Evolutionary conservation across 30 jellyfish, hydroid and myxozoan genomes (phyloP).

Genomic region (Aurelia coerulea): DNA sequence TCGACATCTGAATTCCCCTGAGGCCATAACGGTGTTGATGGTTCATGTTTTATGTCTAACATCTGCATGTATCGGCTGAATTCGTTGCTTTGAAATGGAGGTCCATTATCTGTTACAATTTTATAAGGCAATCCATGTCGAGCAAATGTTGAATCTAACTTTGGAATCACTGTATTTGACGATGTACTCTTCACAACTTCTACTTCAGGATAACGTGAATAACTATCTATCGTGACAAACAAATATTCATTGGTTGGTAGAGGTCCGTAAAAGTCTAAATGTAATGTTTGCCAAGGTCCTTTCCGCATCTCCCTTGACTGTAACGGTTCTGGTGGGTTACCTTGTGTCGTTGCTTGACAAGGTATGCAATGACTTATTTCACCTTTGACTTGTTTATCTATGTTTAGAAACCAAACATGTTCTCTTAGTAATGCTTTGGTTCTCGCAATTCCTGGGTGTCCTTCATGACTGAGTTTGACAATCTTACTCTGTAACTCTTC

Average conservation of each 20-base stretch:
- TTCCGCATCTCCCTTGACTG: conserved; percentile 1
- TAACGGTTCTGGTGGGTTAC: conserved; percentile 44
- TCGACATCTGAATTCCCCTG: conserved; percentile 35
- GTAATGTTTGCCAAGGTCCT: conserved; percentile 42
- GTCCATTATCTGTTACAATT: conserved; percentile 54
- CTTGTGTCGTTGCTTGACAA: conserved; percentile 49
- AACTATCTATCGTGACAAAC: conserved; percentile 25
- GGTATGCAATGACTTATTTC: conserved; percentile 31
- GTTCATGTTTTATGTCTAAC: conserved; percentile 14
- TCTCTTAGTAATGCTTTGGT: conserved; percentile 35
- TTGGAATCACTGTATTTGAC: conserved; percentile 36
- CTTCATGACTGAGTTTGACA: conserved; percentile 37
- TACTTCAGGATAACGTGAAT: conserved; percentile 38
- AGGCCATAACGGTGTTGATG: conserved; percentile 48
- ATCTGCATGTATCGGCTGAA: conserved; percentile 1
- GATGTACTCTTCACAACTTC: conserved; percentile 46
- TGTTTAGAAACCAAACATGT: conserved; percentile 49
- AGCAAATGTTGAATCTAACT: conserved; percentile 32
- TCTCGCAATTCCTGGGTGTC: conserved; percentile 52
- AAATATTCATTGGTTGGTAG: conserved; percentile 34
- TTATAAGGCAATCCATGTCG: conserved; percentile 30
- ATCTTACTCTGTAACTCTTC: conserved; percentile 22
- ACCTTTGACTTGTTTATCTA: conserved; percentile 20
- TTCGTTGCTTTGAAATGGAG: conserved; percentile 55
- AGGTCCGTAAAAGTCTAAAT: conserved; percentile 52